Base-by-base conservation (phyloP, 2,797 vertebrate species). In the Sternotherus odoratus region DNA sequence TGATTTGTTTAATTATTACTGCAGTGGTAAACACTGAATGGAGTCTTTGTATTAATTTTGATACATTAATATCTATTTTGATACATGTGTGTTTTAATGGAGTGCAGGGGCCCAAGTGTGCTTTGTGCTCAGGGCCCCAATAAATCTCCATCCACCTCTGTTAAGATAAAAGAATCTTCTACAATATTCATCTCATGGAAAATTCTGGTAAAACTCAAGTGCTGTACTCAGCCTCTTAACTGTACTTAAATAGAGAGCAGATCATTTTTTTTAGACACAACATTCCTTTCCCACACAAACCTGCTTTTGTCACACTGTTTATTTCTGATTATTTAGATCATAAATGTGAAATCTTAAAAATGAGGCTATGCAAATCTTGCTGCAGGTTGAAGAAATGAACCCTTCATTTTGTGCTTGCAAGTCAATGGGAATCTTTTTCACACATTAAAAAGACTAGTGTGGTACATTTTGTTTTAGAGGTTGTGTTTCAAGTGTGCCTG, bases 131-230 rank as follows among this genome's bases (percentile, higher is more conserved):
- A 57, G 56, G 28, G 56, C 28, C 12, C 12, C 28, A 57, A 57
- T 57, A 57, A 57, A 30, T 57, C 56, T 57, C 30, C 6, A 57
- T 33, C 56, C 28, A 28, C 28, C 28, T 30, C 56, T 33, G 56
- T 6, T 11, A 69, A 69, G 19, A 19, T 69, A 21, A 57, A 69
- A 69, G 1, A 49, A 23, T 2, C 28, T 5, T 5, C 2, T 3
- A 5, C 24, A 0, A 17, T 1, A 48, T 28, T 1, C 2, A 30
- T 33, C 2, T 6, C 1, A 0, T 1, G 51, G 74, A 53, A 1
- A 23, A 0, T 3, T 33, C 36, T 21, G 0, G 33, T 1, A 6
- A 13, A 23, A 5, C 9, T 26, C 1, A 1, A 0, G n/a, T 5
- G 4, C 2, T 43, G 4, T 69, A 69, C 63, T 39, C n/a, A 69